These are phyloP conservation scores for Basileuterus tristriatus DNA, from an alignment of 2,797 vertebrate genomes.

Conservation along the genomic window DNA sequence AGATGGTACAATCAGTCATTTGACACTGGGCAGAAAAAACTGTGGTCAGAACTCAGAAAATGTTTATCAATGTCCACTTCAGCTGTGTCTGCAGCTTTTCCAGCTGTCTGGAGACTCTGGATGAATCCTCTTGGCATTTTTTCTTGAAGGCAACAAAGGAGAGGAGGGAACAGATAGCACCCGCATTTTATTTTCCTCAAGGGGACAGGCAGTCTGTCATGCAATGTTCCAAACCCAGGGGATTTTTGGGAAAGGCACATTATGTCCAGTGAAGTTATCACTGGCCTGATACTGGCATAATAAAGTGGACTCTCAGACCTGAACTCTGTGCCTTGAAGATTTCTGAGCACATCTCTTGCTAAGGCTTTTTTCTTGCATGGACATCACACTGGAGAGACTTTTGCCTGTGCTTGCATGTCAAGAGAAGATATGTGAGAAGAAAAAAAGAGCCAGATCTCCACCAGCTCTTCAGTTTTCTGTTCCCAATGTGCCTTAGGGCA, in stretches of 20 bases:
- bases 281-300: neutral
- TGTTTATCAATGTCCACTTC: conserved; percentile 39
- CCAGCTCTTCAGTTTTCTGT: neutral
- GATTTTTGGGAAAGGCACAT: neutral
- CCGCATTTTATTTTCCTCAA: neutral
- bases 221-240: neutral
- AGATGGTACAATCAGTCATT: neutral
- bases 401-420: neutral
- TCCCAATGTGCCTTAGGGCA: neutral
- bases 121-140: conserved; percentile 28
- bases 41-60: neutral
- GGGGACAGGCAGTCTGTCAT: neutral
- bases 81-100: conserved; percentile 49
- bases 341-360: neutral
- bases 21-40: neutral
- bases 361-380: neutral
- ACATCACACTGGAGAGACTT: neutral
- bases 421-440: neutral
- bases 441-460: neutral
- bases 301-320: neutral
- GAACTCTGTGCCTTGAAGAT: neutral
- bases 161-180: neutral
- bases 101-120: conserved; percentile 22
- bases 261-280: neutral
- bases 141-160: conserved; percentile 1